phyloP scores from a whole-genome alignment of 2,113 vertebrate species.

The Myanophis thanlyinensis region DNA sequence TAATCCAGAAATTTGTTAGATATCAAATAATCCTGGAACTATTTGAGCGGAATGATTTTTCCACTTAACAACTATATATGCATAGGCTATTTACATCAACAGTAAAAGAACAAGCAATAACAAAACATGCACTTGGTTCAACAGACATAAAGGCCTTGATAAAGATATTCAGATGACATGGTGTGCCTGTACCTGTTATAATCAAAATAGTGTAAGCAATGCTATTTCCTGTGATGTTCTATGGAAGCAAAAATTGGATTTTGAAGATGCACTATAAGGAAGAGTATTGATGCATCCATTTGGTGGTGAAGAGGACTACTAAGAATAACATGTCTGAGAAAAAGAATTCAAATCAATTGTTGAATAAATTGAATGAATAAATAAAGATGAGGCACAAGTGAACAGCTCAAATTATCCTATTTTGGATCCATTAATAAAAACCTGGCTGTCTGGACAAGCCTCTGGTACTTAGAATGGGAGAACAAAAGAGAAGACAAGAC shows the following conservation, averaged over 20 bases:
- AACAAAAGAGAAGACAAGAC: background rate
- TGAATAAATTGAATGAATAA: background rate
- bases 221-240: background rate
- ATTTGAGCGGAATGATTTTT: background rate
- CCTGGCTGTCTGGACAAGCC: background rate
- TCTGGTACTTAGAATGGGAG: background rate
- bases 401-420: background rate
- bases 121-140: background rate
- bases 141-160: background rate
- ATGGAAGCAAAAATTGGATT: background rate
- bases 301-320: background rate
- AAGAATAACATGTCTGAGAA: background rate
- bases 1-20: background rate
- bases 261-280: background rate
- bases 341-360: background rate
- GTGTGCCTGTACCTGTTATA: background rate
- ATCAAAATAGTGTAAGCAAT: background rate
- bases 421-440: background rate
- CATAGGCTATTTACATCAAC: background rate
- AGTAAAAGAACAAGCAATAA: background rate
- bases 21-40: background rate
- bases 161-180: background rate
- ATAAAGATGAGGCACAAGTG: background rate
- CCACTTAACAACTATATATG: background rate
- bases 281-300: background rate